Percentiles rank a stretch among this genome's conserved stretches.
Conservation (phyloP, 2,888 invertebrate genomes). For the Xanthorhoe spadicearia region DNA sequence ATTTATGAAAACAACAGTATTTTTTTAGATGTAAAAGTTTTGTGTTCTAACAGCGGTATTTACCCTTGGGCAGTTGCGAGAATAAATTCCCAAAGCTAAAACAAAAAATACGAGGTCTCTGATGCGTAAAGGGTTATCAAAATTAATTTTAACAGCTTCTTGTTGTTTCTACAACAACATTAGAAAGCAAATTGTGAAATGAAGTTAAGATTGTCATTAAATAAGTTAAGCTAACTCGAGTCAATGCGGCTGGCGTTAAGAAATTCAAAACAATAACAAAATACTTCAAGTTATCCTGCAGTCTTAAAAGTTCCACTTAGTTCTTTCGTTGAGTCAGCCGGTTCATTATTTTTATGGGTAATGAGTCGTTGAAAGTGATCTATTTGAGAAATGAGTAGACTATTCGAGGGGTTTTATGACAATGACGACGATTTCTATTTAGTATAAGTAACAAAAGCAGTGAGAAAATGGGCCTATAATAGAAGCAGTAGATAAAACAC, state of each 20-base stretch:
- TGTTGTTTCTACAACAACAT: background rate
- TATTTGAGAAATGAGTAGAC: constrained; percentile 60
- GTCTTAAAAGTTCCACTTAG: constrained; percentile 56
- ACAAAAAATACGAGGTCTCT: background rate
- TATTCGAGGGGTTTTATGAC: constrained; percentile 51
- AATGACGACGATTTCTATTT: constrained; percentile 15
- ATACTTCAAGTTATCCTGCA: constrained; percentile 51
- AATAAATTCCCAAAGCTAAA: background rate
- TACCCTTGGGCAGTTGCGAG: background rate
- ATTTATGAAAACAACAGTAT: background rate
- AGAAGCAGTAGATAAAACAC: background rate
- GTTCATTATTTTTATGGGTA: constrained; percentile 79
- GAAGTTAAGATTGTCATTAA: constrained; percentile 12
- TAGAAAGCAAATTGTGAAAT: constrained; percentile 1
- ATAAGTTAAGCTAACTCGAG: constrained; percentile 23
- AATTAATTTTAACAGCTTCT: background rate
- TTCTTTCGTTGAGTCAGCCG: constrained; percentile 74
- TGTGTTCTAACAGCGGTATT: background rate
- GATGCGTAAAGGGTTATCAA: background rate
- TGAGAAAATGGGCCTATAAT: background rate
- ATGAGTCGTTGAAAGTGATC: constrained; percentile 72
- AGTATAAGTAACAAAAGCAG: background rate
- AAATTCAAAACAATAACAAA: constrained; percentile 48
- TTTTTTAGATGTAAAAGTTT: background rate
- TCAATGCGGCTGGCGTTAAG: constrained; percentile 37